Evolutionary conservation across 2,797 vertebrate species (phyloP).

Genomic region (Lerista edwardsae): DNA sequence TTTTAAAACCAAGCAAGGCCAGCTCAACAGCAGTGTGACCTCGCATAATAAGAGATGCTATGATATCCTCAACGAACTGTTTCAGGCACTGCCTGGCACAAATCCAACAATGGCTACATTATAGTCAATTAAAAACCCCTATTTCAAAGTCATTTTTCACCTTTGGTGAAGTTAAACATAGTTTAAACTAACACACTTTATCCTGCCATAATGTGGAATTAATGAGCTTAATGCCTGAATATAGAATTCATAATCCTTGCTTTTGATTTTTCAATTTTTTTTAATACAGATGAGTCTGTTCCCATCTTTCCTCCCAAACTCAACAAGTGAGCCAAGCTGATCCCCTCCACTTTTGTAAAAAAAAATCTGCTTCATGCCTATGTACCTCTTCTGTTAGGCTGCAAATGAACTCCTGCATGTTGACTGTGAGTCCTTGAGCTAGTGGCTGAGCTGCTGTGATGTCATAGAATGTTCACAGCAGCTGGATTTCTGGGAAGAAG

Average conservation of each 20-base stretch:
- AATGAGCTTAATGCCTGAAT: slow-evolving; percentile 40
- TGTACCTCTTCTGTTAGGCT: background rate
- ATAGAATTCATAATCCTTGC: slow-evolving; percentile 36
- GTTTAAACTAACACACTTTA: slow-evolving; percentile 45
- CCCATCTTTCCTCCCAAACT: background rate
- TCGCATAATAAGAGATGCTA: background rate
- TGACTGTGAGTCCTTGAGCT: background rate
- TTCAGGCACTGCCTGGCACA: slow-evolving; percentile 26
- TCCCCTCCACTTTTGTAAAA: background rate
- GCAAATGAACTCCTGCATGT: no score
- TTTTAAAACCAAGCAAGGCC: slow-evolving; percentile 11
- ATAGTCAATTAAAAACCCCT: slow-evolving; percentile 34
- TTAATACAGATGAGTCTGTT: background rate
- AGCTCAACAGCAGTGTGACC: background rate
- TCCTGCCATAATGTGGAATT: slow-evolving; percentile 37
- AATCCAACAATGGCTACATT: slow-evolving; percentile 34
- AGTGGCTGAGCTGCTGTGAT: background rate
- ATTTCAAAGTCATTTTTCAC: slow-evolving; percentile 47
- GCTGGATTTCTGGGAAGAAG: background rate
- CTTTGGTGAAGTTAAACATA: slow-evolving; percentile 43
- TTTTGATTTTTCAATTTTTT: background rate
- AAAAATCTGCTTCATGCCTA: background rate
- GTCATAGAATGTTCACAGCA: background rate
- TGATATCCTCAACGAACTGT: background rate
- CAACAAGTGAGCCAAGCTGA: background rate